Conservation (phyloP, 2,888 invertebrate species). For the Epirrita christyi region DNA sequence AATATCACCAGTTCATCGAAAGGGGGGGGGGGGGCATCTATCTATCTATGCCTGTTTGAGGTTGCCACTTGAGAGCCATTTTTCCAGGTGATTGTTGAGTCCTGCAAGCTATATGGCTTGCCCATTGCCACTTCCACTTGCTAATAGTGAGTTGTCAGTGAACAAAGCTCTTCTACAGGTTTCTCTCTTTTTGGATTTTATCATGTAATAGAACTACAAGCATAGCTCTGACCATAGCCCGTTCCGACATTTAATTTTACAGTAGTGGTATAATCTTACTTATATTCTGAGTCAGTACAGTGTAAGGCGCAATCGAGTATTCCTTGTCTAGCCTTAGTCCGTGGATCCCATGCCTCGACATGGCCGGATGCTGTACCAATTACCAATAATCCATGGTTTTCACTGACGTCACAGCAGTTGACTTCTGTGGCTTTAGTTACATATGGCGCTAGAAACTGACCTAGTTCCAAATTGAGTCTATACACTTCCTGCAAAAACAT, state of each 20-base stretch:
- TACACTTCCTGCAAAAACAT: conserved; percentile 91
- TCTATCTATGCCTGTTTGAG: too few relatives aligned
- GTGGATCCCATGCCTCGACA: conserved; percentile 98
- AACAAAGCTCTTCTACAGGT: too few relatives aligned
- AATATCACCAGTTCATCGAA: too few relatives aligned
- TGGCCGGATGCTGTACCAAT: conserved; percentile 96
- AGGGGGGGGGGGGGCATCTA: too few relatives aligned
- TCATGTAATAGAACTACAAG: too few relatives aligned
- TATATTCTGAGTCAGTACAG: conserved; percentile 80
- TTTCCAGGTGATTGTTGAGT: too few relatives aligned
- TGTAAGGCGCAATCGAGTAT: conserved; percentile 93
- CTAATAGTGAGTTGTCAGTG: too few relatives aligned
- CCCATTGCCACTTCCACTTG: too few relatives aligned
- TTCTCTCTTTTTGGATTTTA: too few relatives aligned
- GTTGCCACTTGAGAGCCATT: too few relatives aligned
- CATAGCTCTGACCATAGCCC: too few relatives aligned
- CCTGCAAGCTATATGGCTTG: too few relatives aligned
- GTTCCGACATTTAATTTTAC: background rate
- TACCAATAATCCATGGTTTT: conserved; percentile 93
- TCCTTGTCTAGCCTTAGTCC: conserved; percentile 90
- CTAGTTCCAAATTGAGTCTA: conserved; percentile 97
- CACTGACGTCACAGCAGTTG: conserved; percentile 94
- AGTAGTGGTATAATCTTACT: conserved; percentile 47
- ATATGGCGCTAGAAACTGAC: conserved; percentile 95
- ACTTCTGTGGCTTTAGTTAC: conserved; percentile 89